Conservation (phyloP, 2,888 invertebrate genomes). For the Glyphotaelius pellucidus region DNA sequence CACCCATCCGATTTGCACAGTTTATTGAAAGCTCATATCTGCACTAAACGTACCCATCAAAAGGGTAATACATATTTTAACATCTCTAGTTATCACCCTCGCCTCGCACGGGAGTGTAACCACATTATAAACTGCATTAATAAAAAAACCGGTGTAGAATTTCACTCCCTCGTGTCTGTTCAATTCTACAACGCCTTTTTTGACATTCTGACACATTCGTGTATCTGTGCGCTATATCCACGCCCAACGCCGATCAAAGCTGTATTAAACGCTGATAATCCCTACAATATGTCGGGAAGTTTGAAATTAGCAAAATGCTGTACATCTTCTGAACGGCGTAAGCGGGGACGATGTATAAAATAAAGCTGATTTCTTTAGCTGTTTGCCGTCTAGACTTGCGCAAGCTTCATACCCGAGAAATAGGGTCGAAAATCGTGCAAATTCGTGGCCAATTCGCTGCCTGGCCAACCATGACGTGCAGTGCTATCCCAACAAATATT, state of each 20-base stretch:
- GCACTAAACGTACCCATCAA: conserved; percentile 69
- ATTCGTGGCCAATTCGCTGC: background rate
- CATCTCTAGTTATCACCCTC: conserved; percentile 53
- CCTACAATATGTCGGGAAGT: conserved; percentile 48
- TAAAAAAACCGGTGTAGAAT: conserved; percentile 73
- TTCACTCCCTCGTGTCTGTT: conserved; percentile 69
- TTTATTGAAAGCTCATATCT: conserved; percentile 70
- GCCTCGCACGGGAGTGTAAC: background rate
- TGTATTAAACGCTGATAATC: background rate
- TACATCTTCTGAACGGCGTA: background rate
- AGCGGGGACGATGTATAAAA: background rate
- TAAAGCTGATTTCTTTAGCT: conserved; percentile 2
- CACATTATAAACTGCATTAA: conserved; percentile 5
- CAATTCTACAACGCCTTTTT: conserved; percentile 74
- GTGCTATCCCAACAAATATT: background rate
- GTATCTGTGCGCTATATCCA: conserved; percentile 62
- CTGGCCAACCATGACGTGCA: background rate
- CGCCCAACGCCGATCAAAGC: conserved; percentile 55
- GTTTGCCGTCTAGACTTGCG: background rate
- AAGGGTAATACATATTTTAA: conserved; percentile 65
- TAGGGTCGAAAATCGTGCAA: background rate
- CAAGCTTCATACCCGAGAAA: background rate
- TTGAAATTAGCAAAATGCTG: background rate
- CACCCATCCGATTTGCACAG: conserved; percentile 75
- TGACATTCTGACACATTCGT: conserved; percentile 69